A percentile compares a stretch with the other conserved stretches of the same genome.
These are phyloP conservation scores for Sphaerophoria taeniata DNA, from an alignment of 2,888 invertebrate species.

Conservation along the genomic window DNA sequence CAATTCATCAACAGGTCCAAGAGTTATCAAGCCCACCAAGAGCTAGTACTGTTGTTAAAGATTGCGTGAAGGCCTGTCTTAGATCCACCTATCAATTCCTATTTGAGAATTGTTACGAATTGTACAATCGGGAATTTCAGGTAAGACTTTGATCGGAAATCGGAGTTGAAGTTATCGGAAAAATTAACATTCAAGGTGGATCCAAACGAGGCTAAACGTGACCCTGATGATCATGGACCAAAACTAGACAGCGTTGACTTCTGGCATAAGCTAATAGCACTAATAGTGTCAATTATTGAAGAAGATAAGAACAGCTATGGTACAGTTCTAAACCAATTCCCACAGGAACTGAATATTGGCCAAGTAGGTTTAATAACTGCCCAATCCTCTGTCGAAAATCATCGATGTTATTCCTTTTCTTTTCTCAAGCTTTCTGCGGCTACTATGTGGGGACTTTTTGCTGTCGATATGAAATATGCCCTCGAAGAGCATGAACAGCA, in stretches of 20 bases:
- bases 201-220: conserved; percentile 94
- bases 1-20: conserved; percentile 89
- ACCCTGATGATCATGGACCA: conserved; percentile 93
- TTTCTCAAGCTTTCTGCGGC: conserved; percentile 92
- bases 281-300: conserved; percentile 99
- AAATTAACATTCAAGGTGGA: conserved; percentile 85
- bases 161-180: too few relatives aligned
- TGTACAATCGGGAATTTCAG: conserved; percentile 97
- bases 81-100: conserved; percentile 99
- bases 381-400: background rate
- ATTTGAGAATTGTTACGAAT: conserved; percentile 99
- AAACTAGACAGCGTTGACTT: conserved; percentile 96
- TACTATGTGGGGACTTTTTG: conserved; percentile 98
- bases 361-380: conserved; percentile 84
- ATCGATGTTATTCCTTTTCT: conserved; percentile 6
- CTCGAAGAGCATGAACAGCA: conserved; percentile 99
- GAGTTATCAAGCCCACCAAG: conserved; percentile 98
- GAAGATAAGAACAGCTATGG: conserved; percentile 99
- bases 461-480: conserved; percentile 98
- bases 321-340: conserved; percentile 99
- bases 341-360: conserved; percentile 99
- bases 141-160: conserved; percentile 80
- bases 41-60: conserved; percentile 99
- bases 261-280: conserved; percentile 98
- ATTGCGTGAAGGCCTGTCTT: conserved; percentile 99